These are phyloP conservation scores for Eupelmus urozonus DNA, from an alignment of 2,888 invertebrate genomes.

Conservation along the genomic window DNA sequence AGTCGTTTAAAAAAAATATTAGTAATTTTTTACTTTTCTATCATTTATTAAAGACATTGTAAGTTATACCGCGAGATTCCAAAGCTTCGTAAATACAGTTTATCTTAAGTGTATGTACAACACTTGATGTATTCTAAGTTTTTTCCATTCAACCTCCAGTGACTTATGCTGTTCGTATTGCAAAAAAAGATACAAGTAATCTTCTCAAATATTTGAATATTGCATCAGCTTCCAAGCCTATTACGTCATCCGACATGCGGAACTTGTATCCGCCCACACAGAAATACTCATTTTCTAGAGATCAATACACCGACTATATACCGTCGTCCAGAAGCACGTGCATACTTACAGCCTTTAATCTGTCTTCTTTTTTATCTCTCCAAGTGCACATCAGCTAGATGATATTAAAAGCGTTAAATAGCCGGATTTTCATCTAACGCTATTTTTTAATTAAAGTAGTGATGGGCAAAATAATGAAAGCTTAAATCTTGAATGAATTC, in stretches of 20 bases:
- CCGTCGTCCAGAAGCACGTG: background rate
- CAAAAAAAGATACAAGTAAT: too few relatives aligned
- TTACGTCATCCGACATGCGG: conserved; percentile 15
- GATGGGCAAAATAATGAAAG: background rate
- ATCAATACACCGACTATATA: conserved; percentile 45
- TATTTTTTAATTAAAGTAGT: background rate
- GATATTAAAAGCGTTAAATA: too few relatives aligned
- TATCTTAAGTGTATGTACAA: too few relatives aligned
- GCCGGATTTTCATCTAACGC: background rate
- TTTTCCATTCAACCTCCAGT: too few relatives aligned
- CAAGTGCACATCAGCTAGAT: background rate
- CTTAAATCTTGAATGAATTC: conserved; percentile 41
- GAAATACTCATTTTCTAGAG: conserved; percentile 32
- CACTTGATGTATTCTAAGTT: too few relatives aligned
- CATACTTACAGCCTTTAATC: background rate
- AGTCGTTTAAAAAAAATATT: too few relatives aligned
- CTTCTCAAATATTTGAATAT: background rate
- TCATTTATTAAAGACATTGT: too few relatives aligned
- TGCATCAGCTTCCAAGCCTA: conserved; percentile 2
- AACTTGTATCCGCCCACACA: conserved; percentile 16
- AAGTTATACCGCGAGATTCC: too few relatives aligned
- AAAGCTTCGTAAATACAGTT: too few relatives aligned
- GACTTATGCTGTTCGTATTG: too few relatives aligned
- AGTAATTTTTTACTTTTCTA: too few relatives aligned
- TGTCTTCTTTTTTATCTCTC: background rate